A percentile compares a stretch with the other conserved stretches of the same genome.
These are phyloP conservation scores for Glareola pratincola DNA, from an alignment of 2,113 vertebrate genomes.

Conservation along the genomic window DNA sequence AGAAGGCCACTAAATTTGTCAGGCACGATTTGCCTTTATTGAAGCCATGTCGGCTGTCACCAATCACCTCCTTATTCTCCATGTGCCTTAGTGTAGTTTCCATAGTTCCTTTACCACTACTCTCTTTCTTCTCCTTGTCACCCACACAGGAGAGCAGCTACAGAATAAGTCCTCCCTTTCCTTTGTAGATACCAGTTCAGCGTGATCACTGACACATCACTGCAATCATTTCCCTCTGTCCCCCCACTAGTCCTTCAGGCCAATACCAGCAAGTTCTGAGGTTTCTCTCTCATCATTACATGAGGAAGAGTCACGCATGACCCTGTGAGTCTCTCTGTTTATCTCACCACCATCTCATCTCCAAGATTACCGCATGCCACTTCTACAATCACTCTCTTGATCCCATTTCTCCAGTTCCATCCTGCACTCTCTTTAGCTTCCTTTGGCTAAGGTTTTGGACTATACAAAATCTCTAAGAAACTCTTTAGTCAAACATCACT, in stretches of 20 bases:
- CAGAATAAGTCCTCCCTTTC: not conserved
- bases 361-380: not conserved
- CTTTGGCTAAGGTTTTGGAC: not conserved
- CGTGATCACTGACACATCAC: fast-evolving
- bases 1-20: not conserved
- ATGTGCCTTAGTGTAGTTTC: not conserved
- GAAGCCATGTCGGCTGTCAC: not conserved
- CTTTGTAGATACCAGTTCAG: not conserved
- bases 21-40: not conserved
- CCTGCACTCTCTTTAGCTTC: not conserved
- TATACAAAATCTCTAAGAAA: not conserved
- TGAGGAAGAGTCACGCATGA: not conserved
- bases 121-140: not conserved
- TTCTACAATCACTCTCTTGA: not conserved
- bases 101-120: not conserved
- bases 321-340: fast-evolving
- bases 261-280: not conserved
- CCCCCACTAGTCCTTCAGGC: not conserved
- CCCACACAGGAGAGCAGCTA: not conserved
- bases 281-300: not conserved
- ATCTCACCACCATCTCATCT: not conserved
- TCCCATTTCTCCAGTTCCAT: not conserved
- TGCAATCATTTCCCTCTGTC: no score
- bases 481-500: not conserved
- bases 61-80: not conserved